Base-by-base conservation (phyloP, 2,888 invertebrate genomes). In the Drosophila multiciliata region DNA sequence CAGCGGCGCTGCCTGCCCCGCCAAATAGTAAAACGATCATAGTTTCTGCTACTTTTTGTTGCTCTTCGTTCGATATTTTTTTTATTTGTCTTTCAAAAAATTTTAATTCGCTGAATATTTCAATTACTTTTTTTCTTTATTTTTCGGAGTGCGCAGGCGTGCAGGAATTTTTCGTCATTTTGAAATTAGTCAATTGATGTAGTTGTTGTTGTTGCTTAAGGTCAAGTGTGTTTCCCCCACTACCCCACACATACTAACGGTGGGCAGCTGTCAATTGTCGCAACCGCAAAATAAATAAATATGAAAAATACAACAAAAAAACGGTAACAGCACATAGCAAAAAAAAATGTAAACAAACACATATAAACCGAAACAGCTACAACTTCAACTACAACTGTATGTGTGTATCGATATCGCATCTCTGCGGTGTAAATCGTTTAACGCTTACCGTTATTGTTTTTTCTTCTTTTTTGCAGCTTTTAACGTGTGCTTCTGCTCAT, bases 101-200 rank as follows among this genome's bases (percentile, higher is more conserved):
- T 73, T 82, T 74, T 75, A 89, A 89, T 87, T 82, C 73, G 75
- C 78, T 70, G 74, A 66, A 82, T 73, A 84, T 87, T 82, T 89
- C 75, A 89, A 89, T 85, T 84, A 83, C 71, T 84, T 62, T 58
- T 53, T 23, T 40, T 55, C 29, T 57, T 66, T 57, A 53, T 53
- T 50, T 54, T 17, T 60, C 73, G 60, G 54, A 55, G 57, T 73
- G 81, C 48, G 66, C 66, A 75, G 69, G 80, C 90, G 89, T 90
- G 86, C 71, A 86, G 89, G 89, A 86, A 86, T 90, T 78, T 66
- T 73, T 62, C 3, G 61, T 45, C 12, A 55, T 69, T 75, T 52
- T 42, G 64, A 71, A 72, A 73, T 73, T 76, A 38, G 72, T 75
- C 65, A 72, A 73, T 72, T 55, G 50, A 69, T 63, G 60, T 66